Evolutionary conservation across 2,113 vertebrate species (phyloP).

Genomic region (Tiliqua scincoides): DNA sequence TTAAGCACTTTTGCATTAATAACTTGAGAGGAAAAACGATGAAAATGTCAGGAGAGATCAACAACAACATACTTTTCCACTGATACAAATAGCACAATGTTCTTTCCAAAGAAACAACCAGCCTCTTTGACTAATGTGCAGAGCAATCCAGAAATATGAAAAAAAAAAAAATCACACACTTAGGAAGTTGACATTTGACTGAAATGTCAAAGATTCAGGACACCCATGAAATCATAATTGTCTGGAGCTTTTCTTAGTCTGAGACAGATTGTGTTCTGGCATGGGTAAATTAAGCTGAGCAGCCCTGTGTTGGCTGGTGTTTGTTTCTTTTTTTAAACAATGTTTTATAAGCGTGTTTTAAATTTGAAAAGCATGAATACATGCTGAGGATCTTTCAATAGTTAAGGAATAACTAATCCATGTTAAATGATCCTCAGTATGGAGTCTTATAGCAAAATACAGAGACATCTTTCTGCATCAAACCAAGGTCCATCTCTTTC

Average conservation of each 20-base stretch:
- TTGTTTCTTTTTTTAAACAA: neutral
- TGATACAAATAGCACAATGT: neutral
- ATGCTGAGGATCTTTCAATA: neutral
- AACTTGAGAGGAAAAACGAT: neutral
- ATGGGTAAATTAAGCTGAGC: neutral
- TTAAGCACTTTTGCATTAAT: constrained; percentile 41
- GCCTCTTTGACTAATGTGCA: constrained; percentile 57
- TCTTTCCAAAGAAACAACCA: constrained; percentile 46
- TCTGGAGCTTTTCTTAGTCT: constrained; percentile 34
- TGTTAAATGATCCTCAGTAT: neutral
- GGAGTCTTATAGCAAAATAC: neutral
- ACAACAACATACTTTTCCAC: constrained; percentile 2
- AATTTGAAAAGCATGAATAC: neutral
- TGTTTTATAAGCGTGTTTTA: constrained; percentile 13
- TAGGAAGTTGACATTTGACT: constrained; percentile 70
- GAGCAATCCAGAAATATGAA: constrained; percentile 40
- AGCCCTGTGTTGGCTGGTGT: neutral
- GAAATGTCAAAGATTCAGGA: constrained; percentile 59
- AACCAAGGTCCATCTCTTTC: neutral
- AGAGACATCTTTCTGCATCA: neutral
- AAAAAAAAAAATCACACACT: constrained; percentile 52
- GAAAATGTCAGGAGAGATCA: constrained; percentile 15
- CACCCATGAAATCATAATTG: constrained; percentile 46
- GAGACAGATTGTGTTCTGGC: constrained; percentile 38
- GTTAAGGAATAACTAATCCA: neutral